Percentiles rank a stretch among this genome's conserved stretches.
These are phyloP conservation scores for Agrochola macilenta DNA, from an alignment of 2,888 invertebrate species.

Conservation along the genomic window DNA sequence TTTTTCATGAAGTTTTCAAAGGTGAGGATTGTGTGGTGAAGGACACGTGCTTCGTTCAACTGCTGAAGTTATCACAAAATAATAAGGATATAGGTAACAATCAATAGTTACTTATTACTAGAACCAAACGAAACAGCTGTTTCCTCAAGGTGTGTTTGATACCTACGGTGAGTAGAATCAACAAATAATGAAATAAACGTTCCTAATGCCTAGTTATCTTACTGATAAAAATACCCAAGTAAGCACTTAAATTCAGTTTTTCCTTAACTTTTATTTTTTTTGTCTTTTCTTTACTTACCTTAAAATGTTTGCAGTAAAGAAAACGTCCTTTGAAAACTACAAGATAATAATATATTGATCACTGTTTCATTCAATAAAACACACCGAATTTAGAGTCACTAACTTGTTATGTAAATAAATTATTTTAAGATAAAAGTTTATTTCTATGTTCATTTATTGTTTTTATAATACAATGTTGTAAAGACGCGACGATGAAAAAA, in stretches of 20 bases:
- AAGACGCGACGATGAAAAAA: constrained; percentile 2
- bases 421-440: neutral
- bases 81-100: neutral
- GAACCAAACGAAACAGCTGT: constrained; percentile 35
- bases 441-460: constrained; percentile 12
- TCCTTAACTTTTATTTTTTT: constrained; percentile 55
- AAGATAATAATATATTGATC: constrained; percentile 59
- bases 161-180: neutral
- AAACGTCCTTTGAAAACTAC: constrained; percentile 60
- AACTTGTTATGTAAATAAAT: constrained; percentile 25
- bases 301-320: constrained; percentile 58
- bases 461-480: constrained; percentile 6
- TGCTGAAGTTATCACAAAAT: neutral
- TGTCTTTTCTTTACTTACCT: constrained; percentile 70
- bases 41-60: neutral
- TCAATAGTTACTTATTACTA: neutral
- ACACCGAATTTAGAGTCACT: constrained; percentile 43
- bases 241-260: constrained; percentile 10
- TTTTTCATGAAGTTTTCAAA: too few relatives aligned
- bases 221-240: constrained; percentile 43
- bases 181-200: constrained; percentile 23
- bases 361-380: constrained; percentile 62
- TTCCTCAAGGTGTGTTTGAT: constrained; percentile 8
- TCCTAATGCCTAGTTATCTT: constrained; percentile 1
- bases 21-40: too few relatives aligned